Evolutionary conservation across 2,113 vertebrate genomes (phyloP).

Genomic region (Centropus bengalensis): DNA sequence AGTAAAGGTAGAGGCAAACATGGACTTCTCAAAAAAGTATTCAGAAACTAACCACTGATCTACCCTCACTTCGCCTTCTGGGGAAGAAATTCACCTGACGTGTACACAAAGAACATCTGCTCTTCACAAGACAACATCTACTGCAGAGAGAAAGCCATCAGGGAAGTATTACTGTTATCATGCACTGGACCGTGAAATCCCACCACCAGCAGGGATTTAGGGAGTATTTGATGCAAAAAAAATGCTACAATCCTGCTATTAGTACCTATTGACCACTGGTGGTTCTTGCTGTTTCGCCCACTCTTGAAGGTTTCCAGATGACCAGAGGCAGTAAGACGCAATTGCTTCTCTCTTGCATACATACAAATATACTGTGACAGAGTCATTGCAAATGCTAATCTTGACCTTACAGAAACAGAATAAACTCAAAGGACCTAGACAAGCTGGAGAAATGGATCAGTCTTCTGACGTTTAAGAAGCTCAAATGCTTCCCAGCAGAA

Average conservation of each 20-base stretch:
- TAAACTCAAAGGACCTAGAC: not conserved
- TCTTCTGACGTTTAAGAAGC: not conserved
- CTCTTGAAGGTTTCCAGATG: not conserved
- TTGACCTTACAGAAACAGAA: not conserved
- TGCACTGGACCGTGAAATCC: not conserved
- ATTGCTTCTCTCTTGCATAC: not conserved
- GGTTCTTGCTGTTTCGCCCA: not conserved
- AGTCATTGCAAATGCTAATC: not conserved
- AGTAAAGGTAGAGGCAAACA: not conserved
- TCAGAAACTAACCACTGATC: not conserved
- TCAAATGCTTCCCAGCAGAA: not conserved
- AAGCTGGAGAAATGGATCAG: not conserved
- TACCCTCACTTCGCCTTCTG: too few relatives aligned
- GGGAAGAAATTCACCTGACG: not conserved
- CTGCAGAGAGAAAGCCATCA: accelerated
- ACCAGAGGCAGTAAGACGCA: not conserved
- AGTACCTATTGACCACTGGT: not conserved
- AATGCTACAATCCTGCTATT: not conserved
- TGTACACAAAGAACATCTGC: not conserved
- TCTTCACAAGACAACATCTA: not conserved
- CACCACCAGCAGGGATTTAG: accelerated
- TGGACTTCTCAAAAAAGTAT: accelerated
- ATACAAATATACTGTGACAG: not conserved
- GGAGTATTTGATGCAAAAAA: not conserved
- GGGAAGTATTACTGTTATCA: not conserved